phyloP scores from a whole-genome alignment of 2,113 vertebrate species.

The Dromaius novaehollandiae region DNA sequence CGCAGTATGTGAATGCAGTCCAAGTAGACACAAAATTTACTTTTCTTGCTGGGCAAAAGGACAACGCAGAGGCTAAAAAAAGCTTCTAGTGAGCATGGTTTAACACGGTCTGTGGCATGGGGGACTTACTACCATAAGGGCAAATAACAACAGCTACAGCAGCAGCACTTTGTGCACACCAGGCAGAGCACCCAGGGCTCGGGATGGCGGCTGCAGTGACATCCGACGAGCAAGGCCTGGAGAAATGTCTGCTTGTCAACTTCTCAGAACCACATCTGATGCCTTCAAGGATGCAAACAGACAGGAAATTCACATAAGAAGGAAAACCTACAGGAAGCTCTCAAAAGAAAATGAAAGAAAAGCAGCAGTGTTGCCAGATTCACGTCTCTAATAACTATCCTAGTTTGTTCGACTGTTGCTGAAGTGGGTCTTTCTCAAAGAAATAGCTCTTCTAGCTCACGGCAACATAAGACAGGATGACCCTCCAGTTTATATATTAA shows the following conservation, averaged over 20 bases:
- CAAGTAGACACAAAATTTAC: rapidly evolving
- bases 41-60: background rate
- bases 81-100: background rate
- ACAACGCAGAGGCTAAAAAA: rapidly evolving
- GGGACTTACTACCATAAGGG: background rate
- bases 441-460: background rate
- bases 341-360: background rate
- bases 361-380: background rate
- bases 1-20: background rate
- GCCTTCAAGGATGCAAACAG: background rate
- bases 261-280: background rate
- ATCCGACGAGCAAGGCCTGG: rapidly evolving
- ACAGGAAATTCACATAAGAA: rapidly evolving
- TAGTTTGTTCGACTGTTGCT: background rate
- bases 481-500: background rate
- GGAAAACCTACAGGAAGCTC: background rate
- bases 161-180: rapidly evolving
- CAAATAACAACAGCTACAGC: rapidly evolving
- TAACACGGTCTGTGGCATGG: background rate
- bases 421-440: background rate
- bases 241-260: background rate
- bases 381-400: background rate
- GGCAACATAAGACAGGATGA: background rate
- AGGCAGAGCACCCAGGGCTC: rapidly evolving
- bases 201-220: background rate